phyloP scores from a whole-genome alignment of 1,140 invertebrate genomes.

The Solenopsis fugax region DNA sequence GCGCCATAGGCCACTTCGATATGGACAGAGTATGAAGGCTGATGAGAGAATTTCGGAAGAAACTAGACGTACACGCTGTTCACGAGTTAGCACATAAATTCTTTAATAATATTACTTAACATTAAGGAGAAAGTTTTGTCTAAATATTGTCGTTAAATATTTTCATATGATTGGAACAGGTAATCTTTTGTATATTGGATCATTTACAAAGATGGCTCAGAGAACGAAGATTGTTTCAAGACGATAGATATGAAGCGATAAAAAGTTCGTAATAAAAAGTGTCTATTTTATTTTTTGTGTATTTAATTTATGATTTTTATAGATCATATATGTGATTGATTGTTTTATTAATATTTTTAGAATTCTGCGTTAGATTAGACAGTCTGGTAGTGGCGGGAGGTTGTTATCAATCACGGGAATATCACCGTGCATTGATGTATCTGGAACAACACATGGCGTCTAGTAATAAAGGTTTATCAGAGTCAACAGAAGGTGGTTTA shows the following conservation, averaged over 20 bases:
- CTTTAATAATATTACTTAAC: conserved; percentile 9
- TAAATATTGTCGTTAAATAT: not conserved
- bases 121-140: not conserved
- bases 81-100: conserved; percentile 75
- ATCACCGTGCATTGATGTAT: conserved; percentile 91
- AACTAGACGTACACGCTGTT: conserved; percentile 83
- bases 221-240: conserved; percentile 87
- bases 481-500: conserved; percentile 86
- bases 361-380: conserved; percentile 88
- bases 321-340: conserved; percentile 22
- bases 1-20: conserved; percentile 78
- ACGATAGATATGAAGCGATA: conserved; percentile 81
- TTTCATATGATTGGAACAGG: conserved; percentile 75
- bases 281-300: not conserved
- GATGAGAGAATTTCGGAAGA: conserved; percentile 83
- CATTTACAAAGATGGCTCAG: conserved; percentile 91
- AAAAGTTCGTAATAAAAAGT: conserved; percentile 63
- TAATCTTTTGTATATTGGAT: conserved; percentile 91
- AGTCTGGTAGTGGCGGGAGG: conserved; percentile 90
- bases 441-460: conserved; percentile 90
- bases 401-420: conserved; percentile 91
- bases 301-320: conserved; percentile 23
- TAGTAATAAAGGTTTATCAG: conserved; percentile 87
- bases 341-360: conserved; percentile 78
- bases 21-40: conserved; percentile 69